Base-by-base conservation (phyloP, 2,113 vertebrate species). In the Sinocyclocheilus anshuiensis region DNA sequence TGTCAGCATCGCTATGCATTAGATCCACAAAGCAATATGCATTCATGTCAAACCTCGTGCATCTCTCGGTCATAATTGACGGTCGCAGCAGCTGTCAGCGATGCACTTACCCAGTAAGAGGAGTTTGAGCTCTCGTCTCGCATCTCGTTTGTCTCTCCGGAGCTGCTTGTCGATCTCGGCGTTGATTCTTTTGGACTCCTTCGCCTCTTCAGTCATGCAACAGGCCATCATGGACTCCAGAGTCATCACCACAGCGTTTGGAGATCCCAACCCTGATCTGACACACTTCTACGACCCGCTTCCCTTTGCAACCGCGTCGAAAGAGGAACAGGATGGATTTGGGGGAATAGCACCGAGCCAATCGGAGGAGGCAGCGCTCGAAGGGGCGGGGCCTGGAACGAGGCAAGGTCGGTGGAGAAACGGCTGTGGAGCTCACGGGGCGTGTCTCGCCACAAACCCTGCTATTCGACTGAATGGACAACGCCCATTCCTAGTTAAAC, bases 141-240 rank as follows among this genome's bases (percentile, higher is more conserved):
- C 96, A 93, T 98, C 97, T 91, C 97, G 96, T 90, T 99, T 99
- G 95, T 99, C 97, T 94, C 97, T 95, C 93, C 97, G 96, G 87
- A 98, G 96, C 93, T 99, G 97, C 93, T 98, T 98, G 94, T 99
- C 97, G 93, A 98, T 99, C 95, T 98, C 97, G 88, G 97, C 97
- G 95, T 99, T 99, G 95, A 98, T 99, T 94, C 97, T 96, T 94
- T 98, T 98, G 88, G 97, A 98, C 95, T 99, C 97, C 95, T 99
- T 98, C 93, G 97, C 97, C 96, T 99, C 97, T 92, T 99, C 97
- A 94, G 97, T 99, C 93, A 98, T 96, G 96, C 97, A 99, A 94
- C 97, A 98, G 94, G 97, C 97, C 97, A 98, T 99, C 96, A 98
- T 97, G 96, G 97, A 98, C 94, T 97, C 96, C 93, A 97, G 93